Evolutionary conservation across 1,140 invertebrate genomes (phyloP).

Genomic region (Drosophila erecta): DNA sequence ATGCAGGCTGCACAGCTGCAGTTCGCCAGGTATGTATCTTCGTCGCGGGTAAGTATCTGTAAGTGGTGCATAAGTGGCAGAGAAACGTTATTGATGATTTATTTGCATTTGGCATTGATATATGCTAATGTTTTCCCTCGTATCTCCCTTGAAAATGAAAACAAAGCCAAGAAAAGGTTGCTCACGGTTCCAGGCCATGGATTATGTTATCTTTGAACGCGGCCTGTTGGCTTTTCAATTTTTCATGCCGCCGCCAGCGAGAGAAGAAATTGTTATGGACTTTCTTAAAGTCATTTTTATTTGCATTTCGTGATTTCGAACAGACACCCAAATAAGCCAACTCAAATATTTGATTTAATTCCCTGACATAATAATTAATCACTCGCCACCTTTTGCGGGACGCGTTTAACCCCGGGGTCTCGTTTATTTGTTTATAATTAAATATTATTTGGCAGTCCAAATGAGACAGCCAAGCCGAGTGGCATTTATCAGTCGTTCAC

Average conservation of each 20-base stretch:
- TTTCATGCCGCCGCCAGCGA: constrained; percentile 56
- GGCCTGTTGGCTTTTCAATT: constrained; percentile 67
- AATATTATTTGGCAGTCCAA: constrained; percentile 82
- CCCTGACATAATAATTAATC: constrained; percentile 82
- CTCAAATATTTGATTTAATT: constrained; percentile 84
- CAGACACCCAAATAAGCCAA: constrained; percentile 50
- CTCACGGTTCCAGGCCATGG: constrained; percentile 41
- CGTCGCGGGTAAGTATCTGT: constrained; percentile 72
- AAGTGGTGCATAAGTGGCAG: constrained; percentile 82
- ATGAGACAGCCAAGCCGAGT: constrained; percentile 69
- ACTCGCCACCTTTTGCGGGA: constrained; percentile 75
- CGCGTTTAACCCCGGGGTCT: constrained; percentile 37
- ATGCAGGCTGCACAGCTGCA: constrained; percentile 39
- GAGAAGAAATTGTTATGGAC: constrained; percentile 70
- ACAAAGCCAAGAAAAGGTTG: constrained; percentile 26
- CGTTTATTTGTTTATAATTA: constrained; percentile 83
- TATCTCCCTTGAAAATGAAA: constrained; percentile 18
- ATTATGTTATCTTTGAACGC: constrained; percentile 71
- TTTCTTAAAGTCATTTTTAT: constrained; percentile 78
- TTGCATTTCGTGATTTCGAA: constrained; percentile 79
- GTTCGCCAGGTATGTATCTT: constrained; percentile 23
- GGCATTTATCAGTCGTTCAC: constrained; percentile 79
- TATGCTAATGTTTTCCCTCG: constrained; percentile 78
- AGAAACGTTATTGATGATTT: constrained; percentile 84
- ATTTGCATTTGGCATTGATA: constrained; percentile 84